Base-by-base conservation (phyloP, 2,888 invertebrate species). In the Nomada flava region DNA sequence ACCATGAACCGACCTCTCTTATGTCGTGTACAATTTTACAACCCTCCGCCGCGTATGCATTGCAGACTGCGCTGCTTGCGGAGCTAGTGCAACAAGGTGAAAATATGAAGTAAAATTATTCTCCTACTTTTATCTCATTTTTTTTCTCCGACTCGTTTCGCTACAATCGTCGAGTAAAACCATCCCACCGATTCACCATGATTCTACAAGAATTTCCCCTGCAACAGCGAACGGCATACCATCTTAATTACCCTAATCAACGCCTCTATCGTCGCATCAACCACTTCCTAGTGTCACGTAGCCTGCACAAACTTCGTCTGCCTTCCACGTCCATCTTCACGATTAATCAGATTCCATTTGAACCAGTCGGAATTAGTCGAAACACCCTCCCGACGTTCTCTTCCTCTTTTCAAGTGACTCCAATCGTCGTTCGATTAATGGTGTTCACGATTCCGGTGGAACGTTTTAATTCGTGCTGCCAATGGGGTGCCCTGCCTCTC, bases 21-120 rank as follows among this genome's bases (percentile, higher is more conserved):
- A 15, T 20, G 44, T n/a, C 60, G 60, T 64, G 42, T 59, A 79
- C 64, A 80, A 79, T 83, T 86, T 83, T 80, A 76, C 68, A 82
- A 81, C 70, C 75, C 77, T 64, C 15, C 23, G 20, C 20, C 57
- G 57, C 57, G 4, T 13, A 26, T 20, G 26, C 13, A 2, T 23
- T 26, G 57, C 57, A 57, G 1, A 23, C 55, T 10, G 47, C 1
- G 47, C 15, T 3, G 47, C 47, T 3, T 10, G 47, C 13, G 15
- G 47, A 10, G 7, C 7, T 36, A 36, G 36, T 7, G 36, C 36
- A 36, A 7, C 36, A 5, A 36, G 36, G 36, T 36, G 36, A 7
- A 36, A 36, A 36, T 36, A 7, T 7, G 7, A 36, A 5, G 7
- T 36, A 7, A 7, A 36, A 36, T 36, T 36, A 36, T 36, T 36